A percentile compares a stretch with the other conserved stretches of the same genome.
Conservation (phyloP, 2,113 vertebrate genomes). For the Dipodomys stephensi region DNA sequence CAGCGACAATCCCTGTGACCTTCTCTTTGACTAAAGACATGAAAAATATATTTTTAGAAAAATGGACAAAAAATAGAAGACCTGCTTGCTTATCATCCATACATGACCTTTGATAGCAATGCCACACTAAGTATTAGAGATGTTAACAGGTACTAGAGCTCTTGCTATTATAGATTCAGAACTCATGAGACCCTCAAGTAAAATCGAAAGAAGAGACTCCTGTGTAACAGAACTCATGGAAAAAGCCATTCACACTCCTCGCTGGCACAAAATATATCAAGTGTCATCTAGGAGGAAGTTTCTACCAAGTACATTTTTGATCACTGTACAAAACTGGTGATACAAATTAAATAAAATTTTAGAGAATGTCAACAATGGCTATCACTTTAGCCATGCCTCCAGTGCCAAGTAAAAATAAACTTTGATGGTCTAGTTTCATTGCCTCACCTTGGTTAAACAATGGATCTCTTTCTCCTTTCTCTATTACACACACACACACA, state of each 20-base stretch:
- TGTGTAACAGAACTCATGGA: background rate
- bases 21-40: slow-evolving; percentile 93
- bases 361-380: background rate
- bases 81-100: background rate
- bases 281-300: background rate
- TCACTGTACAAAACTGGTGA: background rate
- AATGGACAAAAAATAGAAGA: slow-evolving; percentile 12
- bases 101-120: background rate
- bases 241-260: background rate
- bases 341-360: background rate
- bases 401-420: too few species aligned
- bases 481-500: too few species aligned
- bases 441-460: too few species aligned
- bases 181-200: background rate
- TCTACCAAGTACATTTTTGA: background rate
- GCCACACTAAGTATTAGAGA: background rate
- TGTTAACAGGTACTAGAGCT: background rate
- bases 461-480: too few species aligned
- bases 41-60: slow-evolving; percentile 55
- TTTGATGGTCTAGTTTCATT: too few species aligned
- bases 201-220: background rate
- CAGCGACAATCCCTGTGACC: slow-evolving; percentile 96
- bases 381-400: background rate
- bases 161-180: background rate
- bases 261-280: background rate